Evolutionary conservation across 2,888 invertebrate species (phyloP).

Genomic region (Leptinotarsa juncta): DNA sequence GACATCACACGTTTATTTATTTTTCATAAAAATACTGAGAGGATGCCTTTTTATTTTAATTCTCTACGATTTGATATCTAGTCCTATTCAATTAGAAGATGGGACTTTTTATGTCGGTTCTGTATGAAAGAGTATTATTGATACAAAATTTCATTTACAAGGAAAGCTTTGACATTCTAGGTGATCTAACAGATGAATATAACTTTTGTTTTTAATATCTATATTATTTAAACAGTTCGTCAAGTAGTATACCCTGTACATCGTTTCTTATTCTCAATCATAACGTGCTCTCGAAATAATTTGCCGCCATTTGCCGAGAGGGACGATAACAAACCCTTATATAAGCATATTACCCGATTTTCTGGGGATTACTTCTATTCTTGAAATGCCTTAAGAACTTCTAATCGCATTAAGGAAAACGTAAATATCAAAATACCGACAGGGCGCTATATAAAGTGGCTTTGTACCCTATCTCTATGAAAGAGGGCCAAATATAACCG

Average conservation of each 20-base stretch:
- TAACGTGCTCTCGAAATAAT: slow-evolving; percentile 10
- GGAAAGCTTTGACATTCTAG: no score
- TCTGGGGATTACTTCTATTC: slow-evolving; percentile 36
- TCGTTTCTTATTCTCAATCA: background rate
- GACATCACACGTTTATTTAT: no score
- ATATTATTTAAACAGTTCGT: no score
- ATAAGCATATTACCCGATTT: slow-evolving; percentile 35
- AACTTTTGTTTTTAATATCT: no score
- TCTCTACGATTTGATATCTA: no score
- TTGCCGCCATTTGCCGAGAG: slow-evolving; percentile 1
- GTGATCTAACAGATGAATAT: no score
- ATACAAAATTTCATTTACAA: no score
- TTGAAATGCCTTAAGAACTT: slow-evolving; percentile 32
- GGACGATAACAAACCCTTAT: slow-evolving; percentile 28
- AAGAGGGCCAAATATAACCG: background rate
- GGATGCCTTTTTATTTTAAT: no score
- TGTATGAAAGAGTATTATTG: no score
- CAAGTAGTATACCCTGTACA: background rate
- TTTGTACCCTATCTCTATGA: background rate
- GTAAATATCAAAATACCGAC: slow-evolving; percentile 31
- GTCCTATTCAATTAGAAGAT: no score
- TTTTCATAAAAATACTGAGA: no score
- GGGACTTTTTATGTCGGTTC: no score
- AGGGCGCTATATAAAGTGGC: slow-evolving; percentile 27
- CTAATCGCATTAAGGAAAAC: slow-evolving; percentile 33